A percentile compares a stretch with the other conserved stretches of the same genome.
phyloP scores from a whole-genome alignment of 2,113 vertebrate species.

The Thamnaconus septentrionalis region DNA sequence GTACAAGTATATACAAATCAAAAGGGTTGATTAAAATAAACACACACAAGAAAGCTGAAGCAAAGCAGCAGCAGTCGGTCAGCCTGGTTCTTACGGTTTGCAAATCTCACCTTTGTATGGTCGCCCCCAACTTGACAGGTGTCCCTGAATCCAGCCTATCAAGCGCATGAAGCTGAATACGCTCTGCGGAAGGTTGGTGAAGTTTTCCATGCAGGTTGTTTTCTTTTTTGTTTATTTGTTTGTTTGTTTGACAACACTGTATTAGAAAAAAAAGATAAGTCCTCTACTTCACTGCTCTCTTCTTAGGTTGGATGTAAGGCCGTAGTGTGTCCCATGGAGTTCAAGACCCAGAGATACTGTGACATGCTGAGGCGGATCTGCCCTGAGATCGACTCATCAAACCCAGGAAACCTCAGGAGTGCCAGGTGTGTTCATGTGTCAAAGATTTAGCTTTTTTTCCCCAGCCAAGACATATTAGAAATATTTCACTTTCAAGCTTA shows the following conservation, averaged over 20 bases:
- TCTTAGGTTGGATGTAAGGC: slow-evolving; percentile 88
- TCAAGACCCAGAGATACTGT: slow-evolving; percentile 88
- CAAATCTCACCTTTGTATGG: not conserved
- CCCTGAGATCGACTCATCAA: slow-evolving; percentile 83
- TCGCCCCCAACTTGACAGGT: slow-evolving; percentile 72
- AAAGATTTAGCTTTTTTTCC: too few species aligned
- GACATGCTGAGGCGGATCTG: slow-evolving; percentile 86
- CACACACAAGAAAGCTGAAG: too few species aligned
- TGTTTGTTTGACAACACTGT: too few species aligned
- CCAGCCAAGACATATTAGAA: too few species aligned
- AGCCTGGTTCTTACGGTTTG: too few species aligned
- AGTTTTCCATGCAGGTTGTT: too few species aligned
- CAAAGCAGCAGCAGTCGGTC: too few species aligned
- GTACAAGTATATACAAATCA: too few species aligned
- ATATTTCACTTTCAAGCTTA: too few species aligned
- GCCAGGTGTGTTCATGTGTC: slow-evolving; percentile 72
- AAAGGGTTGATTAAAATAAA: too few species aligned
- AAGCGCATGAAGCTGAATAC: slow-evolving; percentile 82
- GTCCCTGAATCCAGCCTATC: slow-evolving; percentile 91
- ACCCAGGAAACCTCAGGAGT: slow-evolving; percentile 83
- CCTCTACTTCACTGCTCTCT: not conserved
- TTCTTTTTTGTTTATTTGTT: too few species aligned
- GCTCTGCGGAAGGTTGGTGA: slow-evolving; percentile 81
- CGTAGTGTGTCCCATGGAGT: slow-evolving; percentile 84
- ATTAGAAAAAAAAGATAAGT: not conserved